phyloP scores from a whole-genome alignment of 2,113 vertebrate species.

The Ivindomyrus marchei region DNA sequence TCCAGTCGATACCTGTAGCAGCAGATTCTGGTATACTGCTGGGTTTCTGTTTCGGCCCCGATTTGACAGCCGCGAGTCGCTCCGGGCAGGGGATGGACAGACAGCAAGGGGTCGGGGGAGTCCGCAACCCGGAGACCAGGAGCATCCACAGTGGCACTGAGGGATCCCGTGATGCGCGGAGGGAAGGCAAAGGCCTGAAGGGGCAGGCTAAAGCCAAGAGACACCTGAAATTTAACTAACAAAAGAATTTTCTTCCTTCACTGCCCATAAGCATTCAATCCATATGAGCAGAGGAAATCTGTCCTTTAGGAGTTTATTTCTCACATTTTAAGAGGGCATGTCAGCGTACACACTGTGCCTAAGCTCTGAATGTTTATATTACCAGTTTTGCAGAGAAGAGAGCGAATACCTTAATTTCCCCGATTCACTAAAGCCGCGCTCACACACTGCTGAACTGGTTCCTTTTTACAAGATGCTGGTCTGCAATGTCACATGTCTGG shows the following conservation, averaged over 20 bases:
- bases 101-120: background rate
- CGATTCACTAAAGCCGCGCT: background rate
- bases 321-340: background rate
- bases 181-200: background rate
- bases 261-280: background rate
- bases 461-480: background rate
- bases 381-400: background rate
- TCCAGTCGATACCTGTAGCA: background rate
- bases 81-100: background rate
- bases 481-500: background rate
- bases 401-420: background rate
- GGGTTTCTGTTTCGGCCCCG: background rate
- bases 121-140: background rate
- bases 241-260: background rate
- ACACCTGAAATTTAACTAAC: background rate
- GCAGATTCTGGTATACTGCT: background rate
- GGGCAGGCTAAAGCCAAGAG: background rate
- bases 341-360: background rate
- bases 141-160: background rate
- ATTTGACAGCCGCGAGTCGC: background rate
- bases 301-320: background rate
- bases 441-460: background rate
- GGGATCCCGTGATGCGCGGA: background rate
- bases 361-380: background rate
- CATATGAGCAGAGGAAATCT: background rate